phyloP scores from a whole-genome alignment of 2,113 vertebrate species.

The Galbula dea region DNA sequence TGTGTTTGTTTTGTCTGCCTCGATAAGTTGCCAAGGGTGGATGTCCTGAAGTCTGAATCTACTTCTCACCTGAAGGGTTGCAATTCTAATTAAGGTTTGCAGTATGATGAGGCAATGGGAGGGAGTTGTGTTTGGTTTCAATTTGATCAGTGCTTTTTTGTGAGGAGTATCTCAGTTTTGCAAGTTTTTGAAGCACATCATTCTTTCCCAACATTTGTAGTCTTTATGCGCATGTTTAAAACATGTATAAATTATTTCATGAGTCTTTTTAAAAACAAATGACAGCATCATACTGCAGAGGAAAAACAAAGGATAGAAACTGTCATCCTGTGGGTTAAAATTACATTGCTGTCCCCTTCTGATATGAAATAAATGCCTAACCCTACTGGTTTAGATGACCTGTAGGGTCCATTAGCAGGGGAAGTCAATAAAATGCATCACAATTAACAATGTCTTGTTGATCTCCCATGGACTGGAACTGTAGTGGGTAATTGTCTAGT shows the following conservation, averaged over 20 bases:
- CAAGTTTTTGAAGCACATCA: not conserved
- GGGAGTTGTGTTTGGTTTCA: not conserved
- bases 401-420: constrained; percentile 10
- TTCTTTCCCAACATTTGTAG: not conserved
- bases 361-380: constrained; percentile 16
- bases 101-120: not conserved
- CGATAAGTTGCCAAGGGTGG: not conserved
- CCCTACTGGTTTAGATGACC: constrained; percentile 47
- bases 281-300: not conserved
- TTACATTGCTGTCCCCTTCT: constrained; percentile 18
- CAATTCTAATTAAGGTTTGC: not conserved
- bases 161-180: not conserved
- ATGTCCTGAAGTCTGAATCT: not conserved
- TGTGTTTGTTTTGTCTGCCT: not conserved
- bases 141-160: not conserved
- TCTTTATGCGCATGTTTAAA: not conserved
- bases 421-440: constrained; percentile 73
- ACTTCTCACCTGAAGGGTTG: not conserved
- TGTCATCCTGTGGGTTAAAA: constrained; percentile 8
- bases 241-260: not conserved
- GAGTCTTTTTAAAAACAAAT: not conserved
- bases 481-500: constrained; percentile 72
- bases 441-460: constrained; percentile 72
- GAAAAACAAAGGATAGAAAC: not conserved
- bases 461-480: constrained; percentile 71